phyloP scores from a whole-genome alignment of 2,888 invertebrate genomes.

The Yponomeuta plumbellus region DNA sequence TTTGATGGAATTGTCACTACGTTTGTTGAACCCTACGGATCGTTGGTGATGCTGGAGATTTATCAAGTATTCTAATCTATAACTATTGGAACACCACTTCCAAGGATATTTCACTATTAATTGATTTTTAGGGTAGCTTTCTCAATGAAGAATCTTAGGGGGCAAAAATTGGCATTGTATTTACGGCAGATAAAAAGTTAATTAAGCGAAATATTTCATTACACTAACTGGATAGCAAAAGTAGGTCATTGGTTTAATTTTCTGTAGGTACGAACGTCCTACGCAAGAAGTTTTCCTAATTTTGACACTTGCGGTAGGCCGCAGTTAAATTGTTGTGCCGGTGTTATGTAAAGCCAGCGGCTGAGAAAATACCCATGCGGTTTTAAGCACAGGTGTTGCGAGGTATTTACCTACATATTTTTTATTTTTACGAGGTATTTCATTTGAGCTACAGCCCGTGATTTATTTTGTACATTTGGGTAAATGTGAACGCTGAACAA shows the following conservation, averaged over 20 bases:
- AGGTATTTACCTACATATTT: too few species aligned
- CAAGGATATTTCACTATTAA: too few species aligned
- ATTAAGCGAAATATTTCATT: neutral
- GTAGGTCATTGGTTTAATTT: neutral
- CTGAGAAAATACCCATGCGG: neutral
- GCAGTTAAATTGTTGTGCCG: slow-evolving; percentile 10
- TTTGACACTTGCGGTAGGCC: slow-evolving; percentile 3
- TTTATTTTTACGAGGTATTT: too few species aligned
- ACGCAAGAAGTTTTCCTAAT: neutral
- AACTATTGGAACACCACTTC: too few species aligned
- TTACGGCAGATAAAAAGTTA: too few species aligned
- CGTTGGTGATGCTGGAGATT: too few species aligned
- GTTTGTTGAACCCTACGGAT: too few species aligned
- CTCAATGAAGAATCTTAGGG: too few species aligned
- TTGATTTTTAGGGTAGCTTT: too few species aligned
- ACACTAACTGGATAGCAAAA: neutral
- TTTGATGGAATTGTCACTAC: too few species aligned
- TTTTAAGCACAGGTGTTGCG: slow-evolving; percentile 8
- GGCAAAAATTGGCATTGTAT: too few species aligned
- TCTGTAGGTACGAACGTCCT: neutral
- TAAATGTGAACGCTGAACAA: neutral
- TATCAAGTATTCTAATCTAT: too few species aligned
- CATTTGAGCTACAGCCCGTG: neutral
- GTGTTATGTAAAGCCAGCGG: neutral
- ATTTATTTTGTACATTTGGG: slow-evolving; percentile 7